These are phyloP conservation scores for Zaprionus nigranus DNA, from an alignment of 1,140 invertebrate genomes.

Conservation along the genomic window DNA sequence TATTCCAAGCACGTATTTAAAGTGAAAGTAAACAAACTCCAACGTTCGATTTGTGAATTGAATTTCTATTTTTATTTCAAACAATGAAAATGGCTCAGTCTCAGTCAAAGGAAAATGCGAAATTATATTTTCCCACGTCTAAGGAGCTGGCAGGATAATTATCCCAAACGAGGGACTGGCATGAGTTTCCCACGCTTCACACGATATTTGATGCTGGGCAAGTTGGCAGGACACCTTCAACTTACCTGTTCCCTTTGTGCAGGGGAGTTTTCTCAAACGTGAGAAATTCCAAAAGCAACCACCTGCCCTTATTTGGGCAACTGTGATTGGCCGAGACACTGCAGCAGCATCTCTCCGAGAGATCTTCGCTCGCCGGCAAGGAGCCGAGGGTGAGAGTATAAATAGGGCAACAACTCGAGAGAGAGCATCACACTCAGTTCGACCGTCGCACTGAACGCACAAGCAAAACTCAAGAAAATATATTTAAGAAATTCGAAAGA, in stretches of 20 bases:
- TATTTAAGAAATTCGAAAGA: constrained; percentile 15
- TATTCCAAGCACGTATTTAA: neutral
- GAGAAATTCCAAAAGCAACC: constrained; percentile 70
- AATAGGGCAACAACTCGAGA: constrained; percentile 57
- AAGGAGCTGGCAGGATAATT: constrained; percentile 58
- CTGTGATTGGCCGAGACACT: constrained; percentile 76
- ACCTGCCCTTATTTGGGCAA: constrained; percentile 56
- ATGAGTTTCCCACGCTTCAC: constrained; percentile 75
- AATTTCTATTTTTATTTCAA: constrained; percentile 3
- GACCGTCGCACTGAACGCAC: constrained; percentile 51
- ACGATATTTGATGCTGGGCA: constrained; percentile 34
- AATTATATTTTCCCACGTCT: constrained; percentile 63
- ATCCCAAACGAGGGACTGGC: constrained; percentile 28
- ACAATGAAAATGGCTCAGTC: constrained; percentile 17
- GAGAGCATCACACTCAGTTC: constrained; percentile 62
- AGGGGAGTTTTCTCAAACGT: constrained; percentile 55
- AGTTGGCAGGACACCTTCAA: constrained; percentile 47
- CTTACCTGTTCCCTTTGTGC: constrained; percentile 49
- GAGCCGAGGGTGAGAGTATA: constrained; percentile 56
- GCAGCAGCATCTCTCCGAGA: constrained; percentile 45
- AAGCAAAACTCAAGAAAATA: constrained; percentile 6
- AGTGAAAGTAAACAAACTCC: neutral
- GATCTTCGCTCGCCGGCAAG: neutral
- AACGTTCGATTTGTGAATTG: neutral
- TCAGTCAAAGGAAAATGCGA: constrained; percentile 1